Conservation (phyloP, 2,888 invertebrate species). For the Cosmia trapezina region DNA sequence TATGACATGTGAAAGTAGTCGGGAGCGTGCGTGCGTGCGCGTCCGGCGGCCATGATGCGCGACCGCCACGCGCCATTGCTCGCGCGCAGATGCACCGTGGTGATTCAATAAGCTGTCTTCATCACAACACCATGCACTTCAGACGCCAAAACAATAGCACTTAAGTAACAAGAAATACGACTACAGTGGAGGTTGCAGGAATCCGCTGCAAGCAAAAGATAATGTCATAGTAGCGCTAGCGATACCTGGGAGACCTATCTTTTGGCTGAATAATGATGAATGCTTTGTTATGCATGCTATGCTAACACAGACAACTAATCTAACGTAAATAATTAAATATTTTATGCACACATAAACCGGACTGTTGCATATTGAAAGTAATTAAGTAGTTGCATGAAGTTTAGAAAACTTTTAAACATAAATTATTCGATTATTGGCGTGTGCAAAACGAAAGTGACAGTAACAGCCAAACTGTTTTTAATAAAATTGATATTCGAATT, state of each 20-base stretch:
- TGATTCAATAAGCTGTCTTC: conserved; percentile 61
- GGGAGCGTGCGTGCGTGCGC: conserved; percentile 71
- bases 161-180: neutral
- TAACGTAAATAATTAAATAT: conserved; percentile 6
- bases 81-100: conserved; percentile 64
- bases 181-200: neutral
- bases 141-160: conserved; percentile 27
- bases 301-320: neutral
- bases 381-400: conserved; percentile 22
- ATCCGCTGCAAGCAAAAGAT: neutral
- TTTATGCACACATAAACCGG: conserved; percentile 17
- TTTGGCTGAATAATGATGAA: conserved; percentile 6
- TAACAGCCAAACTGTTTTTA: conserved; percentile 26
- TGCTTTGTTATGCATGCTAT: too few relatives aligned
- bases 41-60: conserved; percentile 77
- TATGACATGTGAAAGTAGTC: conserved; percentile 84
- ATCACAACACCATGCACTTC: conserved; percentile 30
- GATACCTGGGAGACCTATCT: neutral
- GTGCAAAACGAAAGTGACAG: conserved; percentile 52
- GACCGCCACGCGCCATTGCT: conserved; percentile 78
- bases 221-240: neutral
- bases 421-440: conserved; percentile 32
- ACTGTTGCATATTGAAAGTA: conserved; percentile 35
- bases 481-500: conserved; percentile 40
- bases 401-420: conserved; percentile 38